A percentile compares a stretch with the other conserved stretches of the same genome.
Evolutionary conservation across 1,140 invertebrate genomes (phyloP).

Genomic region (Steinernema feltiae): DNA sequence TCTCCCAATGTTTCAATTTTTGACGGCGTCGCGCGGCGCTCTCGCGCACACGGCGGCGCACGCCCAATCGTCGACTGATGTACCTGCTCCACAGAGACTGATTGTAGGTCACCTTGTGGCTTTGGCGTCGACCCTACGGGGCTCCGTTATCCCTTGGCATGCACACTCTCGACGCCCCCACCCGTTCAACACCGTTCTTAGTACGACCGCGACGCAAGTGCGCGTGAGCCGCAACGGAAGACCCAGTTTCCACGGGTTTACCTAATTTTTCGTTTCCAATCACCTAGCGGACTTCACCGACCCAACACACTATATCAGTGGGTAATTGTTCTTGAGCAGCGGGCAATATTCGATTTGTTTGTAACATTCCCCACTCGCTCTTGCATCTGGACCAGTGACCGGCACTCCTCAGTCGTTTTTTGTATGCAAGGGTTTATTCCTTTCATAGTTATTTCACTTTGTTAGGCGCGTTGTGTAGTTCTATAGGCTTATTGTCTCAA

Average conservation of each 20-base stretch:
- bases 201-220: background rate
- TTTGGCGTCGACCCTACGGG: background rate
- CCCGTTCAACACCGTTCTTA: constrained; percentile 11
- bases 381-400: background rate
- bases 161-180: background rate
- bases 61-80: background rate
- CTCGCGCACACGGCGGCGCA: background rate
- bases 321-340: constrained; percentile 5
- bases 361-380: background rate
- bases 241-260: constrained; percentile 15
- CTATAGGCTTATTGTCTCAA: too few relatives aligned
- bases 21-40: background rate
- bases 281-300: constrained; percentile 9
- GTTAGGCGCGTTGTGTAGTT: too few relatives aligned
- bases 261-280: constrained; percentile 19
- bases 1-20: background rate
- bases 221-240: constrained; percentile 7
- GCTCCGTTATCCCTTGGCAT: background rate
- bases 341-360: constrained; percentile 8
- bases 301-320: constrained; percentile 1
- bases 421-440: too few relatives aligned
- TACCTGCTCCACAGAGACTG: constrained; percentile 1
- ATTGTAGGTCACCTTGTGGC: constrained; percentile 13
- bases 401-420: too few relatives aligned
- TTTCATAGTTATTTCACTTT: too few relatives aligned